Conservation (phyloP, 2,113 vertebrate genomes). For the Miniopterus natalensis region DNA sequence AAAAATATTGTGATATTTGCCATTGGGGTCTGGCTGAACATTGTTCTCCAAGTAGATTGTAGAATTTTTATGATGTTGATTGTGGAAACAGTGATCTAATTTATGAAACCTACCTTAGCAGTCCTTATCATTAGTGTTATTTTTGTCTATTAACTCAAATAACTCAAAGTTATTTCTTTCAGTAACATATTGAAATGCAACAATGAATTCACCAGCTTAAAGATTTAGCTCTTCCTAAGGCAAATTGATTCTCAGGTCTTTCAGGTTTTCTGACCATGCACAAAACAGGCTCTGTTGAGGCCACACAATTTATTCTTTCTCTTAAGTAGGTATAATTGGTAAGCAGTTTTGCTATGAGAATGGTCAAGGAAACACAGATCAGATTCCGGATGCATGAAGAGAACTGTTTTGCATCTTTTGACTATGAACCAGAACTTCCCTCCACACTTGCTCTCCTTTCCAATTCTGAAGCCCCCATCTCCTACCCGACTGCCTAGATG, state of each 20-base stretch:
- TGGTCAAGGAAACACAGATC: background rate
- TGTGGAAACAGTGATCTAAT: background rate
- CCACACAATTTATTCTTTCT: background rate
- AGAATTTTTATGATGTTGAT: background rate
- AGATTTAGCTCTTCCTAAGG: background rate
- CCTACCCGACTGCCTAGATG: background rate
- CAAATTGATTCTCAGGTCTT: background rate
- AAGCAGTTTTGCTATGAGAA: background rate
- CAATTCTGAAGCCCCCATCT: background rate
- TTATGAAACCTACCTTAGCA: background rate
- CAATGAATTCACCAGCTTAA: background rate
- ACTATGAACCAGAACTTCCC: background rate
- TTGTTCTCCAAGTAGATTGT: background rate
- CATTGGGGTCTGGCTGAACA: background rate
- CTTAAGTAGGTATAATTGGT: rapidly evolving
- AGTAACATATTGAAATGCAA: background rate
- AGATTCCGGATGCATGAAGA: background rate
- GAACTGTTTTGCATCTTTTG: background rate
- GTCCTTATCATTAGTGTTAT: background rate
- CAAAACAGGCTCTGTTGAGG: background rate
- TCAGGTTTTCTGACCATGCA: background rate
- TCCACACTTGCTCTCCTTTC: background rate
- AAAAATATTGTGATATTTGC: background rate
- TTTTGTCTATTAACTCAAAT: background rate
- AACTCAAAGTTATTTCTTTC: too few relatives aligned